A percentile compares a stretch with the other conserved stretches of the same genome.
These are phyloP conservation scores for Nebria ingens DNA, from an alignment of 1,140 invertebrate genomes.

Conservation along the genomic window DNA sequence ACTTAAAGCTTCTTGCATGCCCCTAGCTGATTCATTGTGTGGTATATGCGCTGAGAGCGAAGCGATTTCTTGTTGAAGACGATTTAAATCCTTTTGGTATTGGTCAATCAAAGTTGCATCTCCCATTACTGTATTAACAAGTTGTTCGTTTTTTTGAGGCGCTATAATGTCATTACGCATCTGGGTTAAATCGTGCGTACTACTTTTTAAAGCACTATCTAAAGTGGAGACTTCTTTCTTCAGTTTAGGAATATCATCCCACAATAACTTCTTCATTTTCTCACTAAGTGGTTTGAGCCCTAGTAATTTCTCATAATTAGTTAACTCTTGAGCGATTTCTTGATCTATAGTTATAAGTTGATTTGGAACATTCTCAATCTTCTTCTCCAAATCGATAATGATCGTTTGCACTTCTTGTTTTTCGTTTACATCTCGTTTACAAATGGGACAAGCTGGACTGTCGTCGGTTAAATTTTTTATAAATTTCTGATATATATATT, in stretches of 20 bases:
- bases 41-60: background rate
- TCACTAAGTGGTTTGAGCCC: conserved; percentile 26
- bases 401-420: conserved; percentile 21
- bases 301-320: conserved; percentile 23
- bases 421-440: conserved; percentile 25
- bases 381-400: conserved; percentile 35
- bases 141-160: conserved; percentile 21
- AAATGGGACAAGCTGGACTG: conserved; percentile 29
- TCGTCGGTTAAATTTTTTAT: conserved; percentile 25
- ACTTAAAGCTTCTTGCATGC: background rate
- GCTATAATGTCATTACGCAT: conserved; percentile 18
- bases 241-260: background rate
- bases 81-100: conserved; percentile 22
- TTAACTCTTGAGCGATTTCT: conserved; percentile 27
- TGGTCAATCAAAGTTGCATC: conserved; percentile 28
- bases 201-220: conserved; percentile 16
- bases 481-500: conserved; percentile 37
- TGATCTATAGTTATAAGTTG: conserved; percentile 28
- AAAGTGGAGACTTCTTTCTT: conserved; percentile 12
- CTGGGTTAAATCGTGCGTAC: conserved; percentile 16
- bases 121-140: conserved; percentile 20
- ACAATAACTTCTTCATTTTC: conserved; percentile 21
- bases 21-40: background rate
- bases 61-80: conserved; percentile 17
- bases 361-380: conserved; percentile 39